phyloP scores from a whole-genome alignment of 2,797 vertebrate genomes.

The Caiman crocodilus region DNA sequence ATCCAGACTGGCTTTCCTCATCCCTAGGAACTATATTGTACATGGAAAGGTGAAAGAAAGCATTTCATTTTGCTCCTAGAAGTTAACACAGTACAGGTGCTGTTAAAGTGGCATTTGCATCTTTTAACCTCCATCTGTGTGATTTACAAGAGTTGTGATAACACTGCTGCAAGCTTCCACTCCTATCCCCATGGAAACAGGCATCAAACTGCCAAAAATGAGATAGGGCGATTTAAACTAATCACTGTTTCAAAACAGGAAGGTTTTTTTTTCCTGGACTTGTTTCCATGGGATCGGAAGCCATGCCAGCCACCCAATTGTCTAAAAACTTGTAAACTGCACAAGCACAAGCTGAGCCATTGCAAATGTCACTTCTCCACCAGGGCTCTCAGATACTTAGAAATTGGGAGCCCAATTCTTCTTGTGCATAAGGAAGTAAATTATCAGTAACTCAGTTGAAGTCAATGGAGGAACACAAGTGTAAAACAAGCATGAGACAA shows the following conservation, averaged over 20 bases:
- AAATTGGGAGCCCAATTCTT: neutral
- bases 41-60: neutral
- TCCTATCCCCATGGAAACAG: slow-evolving; percentile 58
- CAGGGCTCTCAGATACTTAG: neutral
- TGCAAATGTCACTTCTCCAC: slow-evolving; percentile 14
- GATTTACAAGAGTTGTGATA: slow-evolving; percentile 55
- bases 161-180: slow-evolving; percentile 39
- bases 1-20: neutral
- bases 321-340: slow-evolving; percentile 56
- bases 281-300: slow-evolving; percentile 63
- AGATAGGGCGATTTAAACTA: slow-evolving; percentile 50
- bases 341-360: slow-evolving; percentile 27
- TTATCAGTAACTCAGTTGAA: neutral
- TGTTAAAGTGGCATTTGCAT: slow-evolving; percentile 45
- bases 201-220: slow-evolving; percentile 53
- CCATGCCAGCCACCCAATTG: slow-evolving; percentile 37
- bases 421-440: neutral
- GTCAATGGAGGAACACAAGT: neutral
- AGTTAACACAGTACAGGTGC: slow-evolving; percentile 9
- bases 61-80: neutral
- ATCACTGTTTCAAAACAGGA: slow-evolving; percentile 53
- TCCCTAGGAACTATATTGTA: neutral
- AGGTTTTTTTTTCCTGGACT: neutral
- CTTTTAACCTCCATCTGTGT: slow-evolving; percentile 44
- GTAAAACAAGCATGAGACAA: neutral